Evolutionary conservation across 2,113 vertebrate species (phyloP).

Genomic region (Cryptoleucopteryx plumbea): DNA sequence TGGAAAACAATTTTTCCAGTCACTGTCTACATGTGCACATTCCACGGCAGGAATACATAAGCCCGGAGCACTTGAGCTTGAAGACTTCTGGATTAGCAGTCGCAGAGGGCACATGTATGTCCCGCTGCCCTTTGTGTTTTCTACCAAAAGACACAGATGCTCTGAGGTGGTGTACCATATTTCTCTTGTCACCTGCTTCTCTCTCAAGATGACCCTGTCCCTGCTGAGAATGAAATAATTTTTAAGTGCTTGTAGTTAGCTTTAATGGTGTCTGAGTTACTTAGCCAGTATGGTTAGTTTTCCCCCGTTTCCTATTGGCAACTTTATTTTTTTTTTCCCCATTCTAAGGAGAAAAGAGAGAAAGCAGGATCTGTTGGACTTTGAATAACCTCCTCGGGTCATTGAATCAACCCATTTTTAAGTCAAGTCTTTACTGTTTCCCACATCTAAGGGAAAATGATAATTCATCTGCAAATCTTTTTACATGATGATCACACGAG

Average conservation of each 20-base stretch:
- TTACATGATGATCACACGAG: background rate
- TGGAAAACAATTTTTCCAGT: conserved; percentile 63
- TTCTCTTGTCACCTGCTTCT: background rate
- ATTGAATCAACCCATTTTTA: background rate
- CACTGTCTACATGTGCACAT: conserved; percentile 32
- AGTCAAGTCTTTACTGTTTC: background rate
- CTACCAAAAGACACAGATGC: background rate
- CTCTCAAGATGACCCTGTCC: background rate
- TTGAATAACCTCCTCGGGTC: background rate
- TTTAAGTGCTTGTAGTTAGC: background rate
- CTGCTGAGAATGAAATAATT: background rate
- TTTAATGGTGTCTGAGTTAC: background rate
- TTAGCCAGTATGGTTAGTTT: background rate
- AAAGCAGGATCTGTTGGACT: background rate
- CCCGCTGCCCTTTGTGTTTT: background rate
- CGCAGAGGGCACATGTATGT: background rate
- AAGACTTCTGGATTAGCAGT: background rate
- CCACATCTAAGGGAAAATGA: background rate
- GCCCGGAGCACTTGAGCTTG: background rate
- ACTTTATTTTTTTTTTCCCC: background rate
- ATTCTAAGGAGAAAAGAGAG: background rate
- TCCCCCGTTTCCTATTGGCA: background rate
- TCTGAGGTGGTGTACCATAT: background rate
- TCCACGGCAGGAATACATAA: conserved; percentile 33
- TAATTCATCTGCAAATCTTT: background rate